Evolutionary conservation across 2,888 invertebrate species (phyloP).

Genomic region (Entomobrya proxima): DNA sequence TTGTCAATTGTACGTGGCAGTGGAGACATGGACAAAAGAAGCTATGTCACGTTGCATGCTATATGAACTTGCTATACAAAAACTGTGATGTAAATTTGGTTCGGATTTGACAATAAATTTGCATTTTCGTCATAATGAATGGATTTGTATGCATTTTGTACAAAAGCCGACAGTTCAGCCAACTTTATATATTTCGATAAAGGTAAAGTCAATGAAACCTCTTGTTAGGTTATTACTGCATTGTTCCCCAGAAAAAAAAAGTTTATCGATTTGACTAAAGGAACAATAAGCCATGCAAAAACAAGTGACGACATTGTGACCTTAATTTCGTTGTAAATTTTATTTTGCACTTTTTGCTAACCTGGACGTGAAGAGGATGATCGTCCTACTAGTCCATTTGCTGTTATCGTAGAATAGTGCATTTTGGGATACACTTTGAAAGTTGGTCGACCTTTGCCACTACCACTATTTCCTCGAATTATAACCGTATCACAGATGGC

Average conservation of each 20-base stretch:
- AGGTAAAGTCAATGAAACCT: not conserved
- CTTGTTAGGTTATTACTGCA: not conserved
- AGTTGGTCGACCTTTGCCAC: not conserved
- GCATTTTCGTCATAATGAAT: no score
- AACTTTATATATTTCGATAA: not conserved
- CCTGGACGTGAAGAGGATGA: conserved; percentile 36
- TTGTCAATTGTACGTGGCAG: no score
- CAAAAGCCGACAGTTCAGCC: not conserved
- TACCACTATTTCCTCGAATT: not conserved
- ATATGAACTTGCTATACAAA: no score
- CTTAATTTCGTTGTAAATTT: not conserved
- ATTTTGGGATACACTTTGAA: conserved; percentile 25
- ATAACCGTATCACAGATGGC: not conserved
- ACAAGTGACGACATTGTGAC: not conserved
- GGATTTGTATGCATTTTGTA: not conserved
- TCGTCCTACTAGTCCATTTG: not conserved
- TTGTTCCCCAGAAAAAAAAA: not conserved
- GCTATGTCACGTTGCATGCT: not conserved
- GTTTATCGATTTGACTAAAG: no score
- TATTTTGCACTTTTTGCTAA: not conserved
- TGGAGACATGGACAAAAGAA: not conserved
- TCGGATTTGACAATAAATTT: no score
- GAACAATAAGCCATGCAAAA: not conserved
- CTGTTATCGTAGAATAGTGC: not conserved
- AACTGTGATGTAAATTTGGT: no score